A percentile compares a stretch with the other conserved stretches of the same genome.
These are phyloP conservation scores for Alviniconcha marisindica DNA, from an alignment of 1,140 invertebrate species.

Conservation along the genomic window DNA sequence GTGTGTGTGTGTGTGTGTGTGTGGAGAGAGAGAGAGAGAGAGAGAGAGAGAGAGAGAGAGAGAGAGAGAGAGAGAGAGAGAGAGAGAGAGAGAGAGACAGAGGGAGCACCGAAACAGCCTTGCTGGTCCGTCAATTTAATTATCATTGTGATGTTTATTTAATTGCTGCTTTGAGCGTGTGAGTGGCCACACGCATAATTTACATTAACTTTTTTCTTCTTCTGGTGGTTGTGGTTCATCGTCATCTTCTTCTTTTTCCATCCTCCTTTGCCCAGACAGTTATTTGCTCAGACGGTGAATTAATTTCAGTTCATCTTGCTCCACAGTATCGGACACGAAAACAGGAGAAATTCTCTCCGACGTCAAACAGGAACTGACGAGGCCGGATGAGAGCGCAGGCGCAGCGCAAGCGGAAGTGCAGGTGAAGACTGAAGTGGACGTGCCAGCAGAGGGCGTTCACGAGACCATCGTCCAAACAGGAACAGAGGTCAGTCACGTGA, in stretches of 20 bases:
- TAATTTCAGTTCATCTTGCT: no score
- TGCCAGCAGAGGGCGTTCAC: slow-evolving; percentile 35
- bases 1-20: no score
- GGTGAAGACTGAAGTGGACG: slow-evolving; percentile 37
- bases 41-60: not conserved
- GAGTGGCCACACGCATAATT: no score
- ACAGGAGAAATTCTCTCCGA: slow-evolving; percentile 11
- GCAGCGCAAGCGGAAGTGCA: slow-evolving; percentile 12
- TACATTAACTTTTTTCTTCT: no score
- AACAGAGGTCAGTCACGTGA: not conserved
- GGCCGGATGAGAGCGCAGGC: not conserved
- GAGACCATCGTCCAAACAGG: slow-evolving; percentile 33
- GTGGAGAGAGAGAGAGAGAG: no score
- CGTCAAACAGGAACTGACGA: slow-evolving; percentile 38
- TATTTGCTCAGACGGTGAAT: not conserved
- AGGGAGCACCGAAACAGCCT: not conserved
- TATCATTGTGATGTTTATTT: no score
- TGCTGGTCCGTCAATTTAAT: no score
- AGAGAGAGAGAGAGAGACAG: not conserved
- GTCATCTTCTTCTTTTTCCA: no score
- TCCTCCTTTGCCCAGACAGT: not conserved
- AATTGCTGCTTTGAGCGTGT: not conserved
- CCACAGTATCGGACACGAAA: slow-evolving; percentile 14
- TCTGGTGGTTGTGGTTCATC: no score
- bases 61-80: not conserved